phyloP scores from a whole-genome alignment of 2,113 vertebrate genomes.

The Chitala chitala region DNA sequence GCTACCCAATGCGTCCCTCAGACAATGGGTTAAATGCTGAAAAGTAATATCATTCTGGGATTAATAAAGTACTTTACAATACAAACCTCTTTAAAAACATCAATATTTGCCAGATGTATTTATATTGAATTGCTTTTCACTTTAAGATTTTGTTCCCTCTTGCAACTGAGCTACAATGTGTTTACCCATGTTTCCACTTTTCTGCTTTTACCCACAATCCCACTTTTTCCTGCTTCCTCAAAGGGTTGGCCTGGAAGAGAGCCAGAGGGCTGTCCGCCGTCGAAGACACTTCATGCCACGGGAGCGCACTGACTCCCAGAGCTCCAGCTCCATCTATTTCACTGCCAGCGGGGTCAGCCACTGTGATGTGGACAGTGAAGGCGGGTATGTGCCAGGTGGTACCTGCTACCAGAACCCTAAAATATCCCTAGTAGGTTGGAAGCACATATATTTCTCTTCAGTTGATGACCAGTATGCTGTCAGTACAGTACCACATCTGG shows the following conservation, averaged over 20 bases:
- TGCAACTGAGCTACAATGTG: not conserved
- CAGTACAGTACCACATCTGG: not conserved
- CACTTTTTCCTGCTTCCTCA: too few species aligned
- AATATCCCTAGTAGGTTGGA: too few species aligned
- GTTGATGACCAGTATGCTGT: too few species aligned
- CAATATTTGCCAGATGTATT: too few species aligned
- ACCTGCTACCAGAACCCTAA: too few species aligned
- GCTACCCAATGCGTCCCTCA: too few species aligned
- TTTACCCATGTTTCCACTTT: not conserved
- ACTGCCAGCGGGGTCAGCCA: slow-evolving; percentile 68
- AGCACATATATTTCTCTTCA: not conserved
- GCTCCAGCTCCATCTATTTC: slow-evolving; percentile 92
- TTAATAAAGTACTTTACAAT: too few species aligned
- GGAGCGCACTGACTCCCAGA: slow-evolving; percentile 79
- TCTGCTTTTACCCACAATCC: not conserved
- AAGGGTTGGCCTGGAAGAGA: slow-evolving; percentile 81
- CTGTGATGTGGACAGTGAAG: slow-evolving; percentile 80
- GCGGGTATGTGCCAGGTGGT: slow-evolving; percentile 64
- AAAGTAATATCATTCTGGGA: too few species aligned
- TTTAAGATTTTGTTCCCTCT: not conserved
- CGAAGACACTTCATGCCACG: slow-evolving; percentile 58
- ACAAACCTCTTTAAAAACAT: too few species aligned
- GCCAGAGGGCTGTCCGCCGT: slow-evolving; percentile 63
- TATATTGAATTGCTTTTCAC: too few species aligned
- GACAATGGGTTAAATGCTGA: too few species aligned